A percentile compares a stretch with the other conserved stretches of the same genome.
phyloP scores from a whole-genome alignment of 2,888 invertebrate species.

The Selenia dentaria region DNA sequence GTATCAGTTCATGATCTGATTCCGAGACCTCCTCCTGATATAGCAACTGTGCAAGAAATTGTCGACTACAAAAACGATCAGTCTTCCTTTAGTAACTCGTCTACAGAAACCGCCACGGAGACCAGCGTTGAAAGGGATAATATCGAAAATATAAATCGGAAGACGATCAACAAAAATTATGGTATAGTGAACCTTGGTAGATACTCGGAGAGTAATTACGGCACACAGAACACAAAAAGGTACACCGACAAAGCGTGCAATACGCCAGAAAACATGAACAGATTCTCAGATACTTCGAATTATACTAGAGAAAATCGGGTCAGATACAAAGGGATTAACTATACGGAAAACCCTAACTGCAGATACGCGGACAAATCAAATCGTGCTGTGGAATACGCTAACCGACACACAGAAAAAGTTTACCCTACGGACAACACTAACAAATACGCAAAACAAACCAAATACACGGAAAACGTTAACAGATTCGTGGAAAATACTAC shows the following conservation, averaged over 20 bases:
- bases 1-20: not conserved
- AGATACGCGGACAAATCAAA: no score
- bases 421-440: no score
- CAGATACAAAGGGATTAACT: no score
- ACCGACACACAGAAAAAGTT: not conserved
- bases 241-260: not conserved
- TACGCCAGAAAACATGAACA: not conserved
- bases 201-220: not conserved
- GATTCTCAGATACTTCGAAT: not conserved
- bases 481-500: not conserved
- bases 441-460: no score
- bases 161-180: not conserved
- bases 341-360: no score
- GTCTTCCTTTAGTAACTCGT: slow-evolving; percentile 3
- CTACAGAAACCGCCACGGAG: slow-evolving; percentile 11
- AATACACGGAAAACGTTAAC: not conserved
- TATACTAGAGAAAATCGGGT: no score
- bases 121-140: slow-evolving; percentile 1
- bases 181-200: not conserved
- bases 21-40: not conserved
- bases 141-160: not conserved
- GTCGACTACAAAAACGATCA: not conserved
- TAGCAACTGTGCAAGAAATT: not conserved
- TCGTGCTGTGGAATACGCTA: no score
- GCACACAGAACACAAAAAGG: not conserved